Conservation (phyloP, 2,113 vertebrate genomes). For the Xiphophorus couchianus region DNA sequence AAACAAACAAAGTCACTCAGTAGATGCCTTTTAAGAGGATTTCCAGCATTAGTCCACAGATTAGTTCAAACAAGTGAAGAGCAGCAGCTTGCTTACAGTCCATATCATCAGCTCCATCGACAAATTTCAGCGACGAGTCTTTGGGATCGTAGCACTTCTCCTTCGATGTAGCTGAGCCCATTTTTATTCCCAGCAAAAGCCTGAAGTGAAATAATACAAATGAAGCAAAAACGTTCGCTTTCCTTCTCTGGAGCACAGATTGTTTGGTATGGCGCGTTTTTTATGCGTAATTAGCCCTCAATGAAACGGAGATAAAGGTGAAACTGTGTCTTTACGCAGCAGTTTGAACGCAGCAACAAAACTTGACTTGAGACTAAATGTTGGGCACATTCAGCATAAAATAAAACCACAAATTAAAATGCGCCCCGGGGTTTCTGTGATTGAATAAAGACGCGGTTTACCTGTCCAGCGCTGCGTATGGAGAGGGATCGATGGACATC, state of each 20-base stretch:
- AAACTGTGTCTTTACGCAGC: neutral
- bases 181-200: neutral
- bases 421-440: neutral
- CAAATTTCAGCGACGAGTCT: constrained; percentile 8
- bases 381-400: too few relatives aligned
- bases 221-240: neutral
- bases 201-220: neutral
- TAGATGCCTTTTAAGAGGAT: neutral
- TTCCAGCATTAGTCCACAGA: neutral
- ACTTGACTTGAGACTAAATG: neutral
- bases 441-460: neutral
- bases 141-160: constrained; percentile 31
- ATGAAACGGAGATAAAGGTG: neutral
- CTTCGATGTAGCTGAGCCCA: neutral
- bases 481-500: neutral
- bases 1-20: neutral
- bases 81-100: constrained; percentile 39
- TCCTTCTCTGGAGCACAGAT: neutral
- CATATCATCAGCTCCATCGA: constrained; percentile 29
- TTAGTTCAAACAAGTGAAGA: neutral
- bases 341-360: too few relatives aligned
- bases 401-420: neutral
- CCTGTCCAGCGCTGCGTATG: neutral
- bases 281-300: rapidly evolving
- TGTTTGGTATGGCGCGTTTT: neutral